Base-by-base conservation (phyloP, 2,888 invertebrate species). In the Diadegma fenestrale region DNA sequence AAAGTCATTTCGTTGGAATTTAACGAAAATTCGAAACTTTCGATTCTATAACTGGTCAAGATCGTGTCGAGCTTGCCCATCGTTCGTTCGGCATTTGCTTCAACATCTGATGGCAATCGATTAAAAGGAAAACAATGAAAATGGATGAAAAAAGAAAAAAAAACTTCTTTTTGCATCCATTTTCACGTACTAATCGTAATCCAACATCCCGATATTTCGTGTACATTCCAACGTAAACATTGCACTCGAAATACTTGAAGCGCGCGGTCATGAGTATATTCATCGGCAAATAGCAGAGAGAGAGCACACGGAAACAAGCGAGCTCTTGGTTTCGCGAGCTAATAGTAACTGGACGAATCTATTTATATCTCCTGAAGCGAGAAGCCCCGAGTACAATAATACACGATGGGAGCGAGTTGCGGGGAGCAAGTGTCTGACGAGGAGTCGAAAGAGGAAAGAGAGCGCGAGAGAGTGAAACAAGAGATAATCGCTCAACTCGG, bases 271-370 rank as follows among this genome's bases (percentile, higher is more conserved):
- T 26, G 58, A 58, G 58, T 58, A 58, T 73, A 73, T 61, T 43
- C 73, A 37, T 58, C 58, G 30, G n/a, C 45, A 30, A 69, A 30
- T 14, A 26, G 58, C 26, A 14, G 58, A 58, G 26, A 14, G 58
- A 58, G n/a, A 19, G 33, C 63, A 26, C 19, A 19, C 22, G 37
- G 33, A 64, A 33, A 64, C 63, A 37, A 41, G 41, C 37, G 12
- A 43, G 43, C 58, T 82, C 71, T 69, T 79, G 26, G 69, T 33
- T 54, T 76, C 48, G 43, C 58, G 72, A 72, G 80, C 84, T 72
- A 77, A 72, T 84, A 76, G 76, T 71, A 76, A 72, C 80, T 77
- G 54, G 77, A 80, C 66, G 71, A 77, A 68, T 48, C 84, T 84
- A 84, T 84, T 84, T 84, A 80, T 84, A 73, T 58, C 48, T 41